Evolutionary conservation across 2,113 vertebrate species (phyloP), one percentile per base, ranked within the genome.

Genomic region (Chitala chitala): DNA sequence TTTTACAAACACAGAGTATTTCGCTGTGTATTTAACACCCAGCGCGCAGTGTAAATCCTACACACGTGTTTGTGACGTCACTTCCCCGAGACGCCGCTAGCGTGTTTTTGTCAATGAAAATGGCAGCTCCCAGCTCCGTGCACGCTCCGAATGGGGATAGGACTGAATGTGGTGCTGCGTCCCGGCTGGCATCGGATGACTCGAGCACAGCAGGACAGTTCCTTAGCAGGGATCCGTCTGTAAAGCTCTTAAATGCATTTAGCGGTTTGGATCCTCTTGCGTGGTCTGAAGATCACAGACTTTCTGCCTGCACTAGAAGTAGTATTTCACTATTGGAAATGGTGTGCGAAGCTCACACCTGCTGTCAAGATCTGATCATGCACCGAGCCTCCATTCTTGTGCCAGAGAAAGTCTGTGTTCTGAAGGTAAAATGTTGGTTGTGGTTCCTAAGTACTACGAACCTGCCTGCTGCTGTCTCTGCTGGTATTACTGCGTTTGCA

Each of bases 261-360:
- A 93, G 92, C 86, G 95, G 96, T 22, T 29, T 92, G 79, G 93
- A 97, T 84, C 94, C 95, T 33, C 87, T 98, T 50, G 74, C 88
- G 40, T 98, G 96, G 96, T 94, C 96, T 0, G 92, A 94, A 81
- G 96, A 98, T 7, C 94, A 98, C 86, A 91, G 95, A 63, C 86
- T 98, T 71, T 91, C 95, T 0, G 94, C 93, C 65, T 93, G 91
- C 83, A 94, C 92, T 51, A 84, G 86, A 72, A 89, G 83, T 80
- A 94, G 93, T 83, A 82, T 96, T 79, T 87, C 92, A 0, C 75
- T 98, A 70, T 82, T 98, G 85, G 96, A 98, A 84, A 88, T 94
- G 69, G 83, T 95, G 79, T 95, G 94, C 82, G 94, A 96, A 20
- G 78, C 94, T 26, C 89, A 90, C 81, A 90, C 90, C 85, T 88